Evolutionary conservation across 2,888 invertebrate species (phyloP), one percentile per base, ranked within the genome.

Genomic region (Andrena bicolor): DNA sequence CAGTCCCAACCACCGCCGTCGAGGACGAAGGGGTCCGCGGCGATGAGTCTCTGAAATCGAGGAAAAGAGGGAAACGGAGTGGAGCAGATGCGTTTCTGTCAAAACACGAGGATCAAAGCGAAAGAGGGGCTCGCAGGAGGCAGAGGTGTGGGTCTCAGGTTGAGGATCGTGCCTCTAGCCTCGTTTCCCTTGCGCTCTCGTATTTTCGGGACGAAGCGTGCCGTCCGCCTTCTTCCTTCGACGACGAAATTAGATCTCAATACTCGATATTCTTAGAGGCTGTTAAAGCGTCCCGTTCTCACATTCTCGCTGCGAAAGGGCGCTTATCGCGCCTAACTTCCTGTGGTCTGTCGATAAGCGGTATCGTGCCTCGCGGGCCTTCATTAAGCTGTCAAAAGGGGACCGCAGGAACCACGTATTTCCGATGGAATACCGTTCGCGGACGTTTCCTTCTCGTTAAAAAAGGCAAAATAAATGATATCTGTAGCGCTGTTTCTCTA

Each of bases 71-170:
- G 23, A 61, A 65, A 75, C n/a, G 20, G 53, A 56, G 23, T 49
- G 63, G 76, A 75, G 72, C 85, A 85, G 88, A 88, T 87, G 88
- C 78, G 79, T 69, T 80, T 84, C 84, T 86, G 84, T 89, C 87
- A 83, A 88, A 85, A 88, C 86, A 88, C 48, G 65, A 41, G 65
- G 53, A 16, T 6, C 35, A 26, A 23, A 35, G 16, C n/a, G 26
- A 10, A 30, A 30, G 49, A 13, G 7, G n/a, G 48, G 30, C 41
- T 23, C 51, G 49, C 32, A 26, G 53, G 16, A 41, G 41, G 13
- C 53, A 2, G 8, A 35, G 26, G 20, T 16, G 28, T 4, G 41
- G n/a, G 56, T 41, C 30, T 68, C 68, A 28, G 76, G 32, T 69
- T 35, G 64, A 75, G 56, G 56, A 66, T 65, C 80, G 71, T 66